Evolutionary conservation across 2,888 invertebrate genomes (phyloP).

Genomic region (Microdon myrmicae): DNA sequence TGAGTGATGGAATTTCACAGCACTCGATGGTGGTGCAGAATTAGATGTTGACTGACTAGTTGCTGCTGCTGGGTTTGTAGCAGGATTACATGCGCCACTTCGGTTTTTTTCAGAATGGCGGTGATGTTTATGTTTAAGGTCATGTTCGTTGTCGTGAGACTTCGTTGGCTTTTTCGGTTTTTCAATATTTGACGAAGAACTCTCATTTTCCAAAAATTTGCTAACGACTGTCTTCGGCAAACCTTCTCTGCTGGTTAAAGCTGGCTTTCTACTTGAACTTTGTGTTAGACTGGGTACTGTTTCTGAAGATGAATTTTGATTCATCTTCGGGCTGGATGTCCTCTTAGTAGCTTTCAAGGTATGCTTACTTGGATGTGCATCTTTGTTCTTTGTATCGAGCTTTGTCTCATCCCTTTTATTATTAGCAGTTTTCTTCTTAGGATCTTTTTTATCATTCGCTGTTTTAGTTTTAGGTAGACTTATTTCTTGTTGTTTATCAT

Average conservation of each 20-base stretch:
- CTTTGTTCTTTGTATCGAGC: conserved; percentile 67
- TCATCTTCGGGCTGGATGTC: conserved; percentile 63
- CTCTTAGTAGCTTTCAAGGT: conserved; percentile 69
- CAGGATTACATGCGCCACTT: too few species aligned
- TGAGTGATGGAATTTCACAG: conserved; percentile 1
- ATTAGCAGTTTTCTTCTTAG: conserved; percentile 64
- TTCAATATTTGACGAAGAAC: conserved; percentile 60
- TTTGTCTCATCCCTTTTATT: conserved; percentile 69
- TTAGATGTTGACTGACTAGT: too few species aligned
- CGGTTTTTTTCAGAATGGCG: too few species aligned
- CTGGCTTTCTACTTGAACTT: conserved; percentile 44
- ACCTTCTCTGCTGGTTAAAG: conserved; percentile 37
- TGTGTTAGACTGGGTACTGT: conserved; percentile 48
- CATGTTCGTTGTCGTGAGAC: conserved; percentile 71
- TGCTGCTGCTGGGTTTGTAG: too few species aligned
- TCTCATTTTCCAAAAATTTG: conserved; percentile 44
- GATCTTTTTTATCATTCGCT: conserved; percentile 65
- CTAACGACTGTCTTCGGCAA: conserved; percentile 17
- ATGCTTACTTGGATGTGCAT: conserved; percentile 69
- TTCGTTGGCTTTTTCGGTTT: conserved; percentile 71
- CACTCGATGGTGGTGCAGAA: too few species aligned
- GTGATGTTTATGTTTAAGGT: conserved; percentile 61
- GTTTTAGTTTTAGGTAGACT: conserved; percentile 71
- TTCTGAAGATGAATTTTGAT: conserved; percentile 57
- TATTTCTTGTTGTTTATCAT: conserved; percentile 69